Evolutionary conservation across 1,140 invertebrate genomes (phyloP), one percentile per base, ranked within the genome.

Genomic region (Pararge aegeria): DNA sequence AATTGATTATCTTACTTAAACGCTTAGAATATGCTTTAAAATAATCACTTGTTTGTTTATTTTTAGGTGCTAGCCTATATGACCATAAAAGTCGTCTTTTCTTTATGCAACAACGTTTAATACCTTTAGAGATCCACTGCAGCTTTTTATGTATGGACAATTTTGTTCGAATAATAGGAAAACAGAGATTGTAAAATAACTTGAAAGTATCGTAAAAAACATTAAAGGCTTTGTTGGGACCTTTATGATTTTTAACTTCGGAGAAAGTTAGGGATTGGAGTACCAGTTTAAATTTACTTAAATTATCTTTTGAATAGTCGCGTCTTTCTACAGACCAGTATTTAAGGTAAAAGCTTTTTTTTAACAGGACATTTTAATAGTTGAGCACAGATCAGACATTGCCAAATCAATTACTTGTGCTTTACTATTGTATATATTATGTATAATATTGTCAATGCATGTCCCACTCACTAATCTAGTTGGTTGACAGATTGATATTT

Each of bases 91-190:
- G 15, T 15, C 34, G 10, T 52, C 29, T 52, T 16, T 52, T 52
- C 7, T 52, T 52, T 34, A 12, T 52, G 15, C 50, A 52, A 18
- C 50, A 52, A 6, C 16, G 18, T 52, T 52, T 52, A 13, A 52
- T 52, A 34, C 50, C 50, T 30, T 30, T 52, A 18, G 21, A 30
- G 3, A 52, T 30, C 50, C 50, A 52, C 9, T 16, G 5, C 2
- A 13, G 24, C 34, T 34, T 30, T 30, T 13, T n/a, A 13, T 37
- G 10, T n/a, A n/a, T 12, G 13, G 1, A 1, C 13, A 37, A 4
- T 37, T 37, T 37, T n/a, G 34, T 4, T 0, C 34, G 10, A 0
- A 37, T 4, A 4, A 12, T n/a, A 4, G 34, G 34, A n/a, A 37
- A 37, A 37, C 34, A 37, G 1, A 37, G 13, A 37, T 37, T 37